Base-by-base conservation (phyloP, 2,888 invertebrate genomes). In the Cerastis leucographa region DNA sequence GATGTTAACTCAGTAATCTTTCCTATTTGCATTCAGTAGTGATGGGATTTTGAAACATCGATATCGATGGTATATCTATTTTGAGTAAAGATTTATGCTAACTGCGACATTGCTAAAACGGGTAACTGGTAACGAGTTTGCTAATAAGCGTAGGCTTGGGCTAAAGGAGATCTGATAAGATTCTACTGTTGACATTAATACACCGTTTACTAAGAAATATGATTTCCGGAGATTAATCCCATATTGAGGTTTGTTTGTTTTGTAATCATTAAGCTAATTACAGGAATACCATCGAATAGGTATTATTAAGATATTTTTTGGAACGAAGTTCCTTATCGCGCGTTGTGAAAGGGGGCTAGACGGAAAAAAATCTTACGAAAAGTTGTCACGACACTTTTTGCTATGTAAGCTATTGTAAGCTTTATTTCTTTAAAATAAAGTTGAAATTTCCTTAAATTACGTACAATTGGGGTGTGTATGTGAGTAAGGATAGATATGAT, bases 111-210 rank as follows among this genome's bases (percentile, higher is more conserved):
- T 51, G 64, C 64, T 79, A 79, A 71, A 83, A 66, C 65, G 6
- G 49, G 64, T 68, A 80, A 73, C 84, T 59, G 25, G 84, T 59
- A 29, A 12, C 49, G 19, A 54, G 79, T 40, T 65, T 76, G 51
- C 17, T 80, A 72, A 65, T 80, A 80, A 42, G 68, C 85, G 69
- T 80, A 84, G 81, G 42, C 56, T 42, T 61, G 6, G 9, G 54
- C 17, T 78, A n/a, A 71, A 65, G 25, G 25, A 42, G 46, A 68
- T 80, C 80, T 59, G 80, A 84, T 80, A 81, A 69, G 85, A 56
- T 44, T 56, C 25, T n/a, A 72, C 44, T 46, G 62, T 46, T 56
- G 59, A 73, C 46, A 54, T 68, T 68, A 84, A 84, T 68, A 35
- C 56, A 62, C 73, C 25, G 29, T 81, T 84, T 66, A 84, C 14